Base-by-base conservation (phyloP, 2,888 invertebrate genomes). In the Lacanobia wlatinum region DNA sequence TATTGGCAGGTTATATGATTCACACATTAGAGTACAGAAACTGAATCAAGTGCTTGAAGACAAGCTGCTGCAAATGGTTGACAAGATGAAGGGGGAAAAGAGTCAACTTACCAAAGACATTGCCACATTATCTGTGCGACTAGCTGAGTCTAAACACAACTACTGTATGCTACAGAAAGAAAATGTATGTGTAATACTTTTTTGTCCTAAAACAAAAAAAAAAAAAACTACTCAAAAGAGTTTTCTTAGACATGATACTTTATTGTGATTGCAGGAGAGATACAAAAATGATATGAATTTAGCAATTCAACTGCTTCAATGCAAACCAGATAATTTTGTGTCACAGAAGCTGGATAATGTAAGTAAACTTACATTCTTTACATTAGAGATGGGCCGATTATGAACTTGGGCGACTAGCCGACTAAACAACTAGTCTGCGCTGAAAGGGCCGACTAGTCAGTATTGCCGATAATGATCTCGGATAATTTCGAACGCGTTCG, bases 31-130 rank as follows among this genome's bases (percentile, higher is more conserved):
- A 89, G 98, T 99, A 73, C 99, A 99, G 94, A 98, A 98, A 94
- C 97, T 99, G 56, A 99, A 99, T 95, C 99, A 99, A 96, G 98
- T 98, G 86, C 96, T 99, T 87, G 99, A 99, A 96, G 99, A 99
- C 92, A 99, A 99, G 92, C 95, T 99, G 78, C 95, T 99, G 76
- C 98, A 98, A 94, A 97, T 99, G 93, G 99, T 99, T 9, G 99
- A 99, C 94, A 98, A 98, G 89, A 98, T 98, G 96, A 98, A 99
- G 92, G 98, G 98, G 68, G 99, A 99, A 92, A 98, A 99, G 92
- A 97, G 97, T 86, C 97, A 98, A 86, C 96, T 99, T 83, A 98
- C 98, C 59, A 98, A 98, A 93, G 99, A 99, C 93, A 97, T 99
- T 84, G 98, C 98, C 14, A 98, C 98, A 65, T 94, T 99, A 80